Conservation (phyloP, 2,797 vertebrate species). For the Sebastes minor region DNA sequence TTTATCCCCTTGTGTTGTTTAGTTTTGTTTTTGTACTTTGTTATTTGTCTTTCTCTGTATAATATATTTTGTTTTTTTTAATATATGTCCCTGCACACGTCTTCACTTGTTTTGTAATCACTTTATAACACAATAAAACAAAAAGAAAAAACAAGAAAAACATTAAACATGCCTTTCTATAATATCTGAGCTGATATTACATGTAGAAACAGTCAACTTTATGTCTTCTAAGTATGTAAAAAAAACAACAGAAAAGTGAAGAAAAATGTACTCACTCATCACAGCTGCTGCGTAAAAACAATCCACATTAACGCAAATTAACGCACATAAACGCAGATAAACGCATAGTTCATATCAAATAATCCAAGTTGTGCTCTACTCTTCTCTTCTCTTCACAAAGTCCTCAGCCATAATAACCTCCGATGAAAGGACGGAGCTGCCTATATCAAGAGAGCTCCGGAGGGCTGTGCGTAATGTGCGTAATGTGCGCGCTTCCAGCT, state of each 20-base stretch:
- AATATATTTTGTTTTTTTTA: too few relatives aligned
- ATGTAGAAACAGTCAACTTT: background rate
- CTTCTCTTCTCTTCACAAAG: slow-evolving; percentile 13
- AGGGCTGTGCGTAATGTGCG: slow-evolving; percentile 53
- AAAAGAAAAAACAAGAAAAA: too few relatives aligned
- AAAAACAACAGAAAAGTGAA: background rate
- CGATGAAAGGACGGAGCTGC: slow-evolving; percentile 37
- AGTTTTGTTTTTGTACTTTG: too few relatives aligned
- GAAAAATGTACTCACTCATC: slow-evolving; percentile 52
- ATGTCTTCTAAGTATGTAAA: background rate
- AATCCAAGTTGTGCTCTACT: background rate
- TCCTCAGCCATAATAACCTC: slow-evolving; percentile 69
- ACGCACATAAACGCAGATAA: background rate
- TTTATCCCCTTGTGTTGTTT: too few relatives aligned
- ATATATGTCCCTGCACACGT: too few relatives aligned
- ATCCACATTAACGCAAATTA: background rate
- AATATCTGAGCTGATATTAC: background rate
- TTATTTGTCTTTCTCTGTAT: too few relatives aligned
- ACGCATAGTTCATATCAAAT: slow-evolving; percentile 21
- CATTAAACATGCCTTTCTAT: background rate
- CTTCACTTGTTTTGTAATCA: too few relatives aligned
- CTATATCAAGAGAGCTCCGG: slow-evolving; percentile 62
- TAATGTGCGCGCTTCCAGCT: slow-evolving; percentile 50
- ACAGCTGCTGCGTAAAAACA: slow-evolving; percentile 10
- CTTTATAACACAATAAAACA: too few relatives aligned